Base-by-base conservation (phyloP, 2,888 invertebrate species). In the Hypercompe scribonia region DNA sequence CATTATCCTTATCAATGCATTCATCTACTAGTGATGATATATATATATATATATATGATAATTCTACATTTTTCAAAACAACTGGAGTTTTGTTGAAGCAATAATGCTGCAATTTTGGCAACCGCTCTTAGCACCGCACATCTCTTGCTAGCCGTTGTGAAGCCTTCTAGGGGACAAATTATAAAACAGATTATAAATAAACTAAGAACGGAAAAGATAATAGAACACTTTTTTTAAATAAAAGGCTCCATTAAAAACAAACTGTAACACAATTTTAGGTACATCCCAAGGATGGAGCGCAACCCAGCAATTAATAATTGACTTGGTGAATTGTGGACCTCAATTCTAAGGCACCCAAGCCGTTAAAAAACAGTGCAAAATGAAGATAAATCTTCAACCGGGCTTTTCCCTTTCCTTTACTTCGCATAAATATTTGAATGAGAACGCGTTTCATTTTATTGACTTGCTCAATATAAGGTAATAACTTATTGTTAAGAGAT, bases 341-440 rank as follows among this genome's bases (percentile, higher is more conserved):
- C 71, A 75, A 76, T 82, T 75, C 65, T 42, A 74, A 70, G 71
- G 67, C 71, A 75, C 70, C 67, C 65, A 36, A 66, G 75, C 74
- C 79, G 82, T 76, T 76, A 76, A 82, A 82, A 80, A 82, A 75
- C 68, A 68, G 66, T 65, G 70, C 70, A 70, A 75, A 80, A 79
- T 78, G 79, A 81, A 82, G 78, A 84, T 84, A 81, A 81, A 81
- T 82, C 75, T 76, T 72, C n/a, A 61, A 11, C 33, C 72, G 46
- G 72, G 61, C 34, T 50, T 71, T 65, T 72, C 68, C 79, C 61
- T 81, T 77, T 76, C 71, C 78, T 78, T 76, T 82, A 76, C 39
- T 83, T 74, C 54, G 68, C 68, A 76, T 75, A 81, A 78, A 82
- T 79, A 83, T 73, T 70, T 71, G 66, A 70, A 77, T 78, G n/a